Evolutionary conservation across 2,113 vertebrate species (phyloP), one percentile per base, ranked within the genome.

Genomic region (Peromyscus leucopus): DNA sequence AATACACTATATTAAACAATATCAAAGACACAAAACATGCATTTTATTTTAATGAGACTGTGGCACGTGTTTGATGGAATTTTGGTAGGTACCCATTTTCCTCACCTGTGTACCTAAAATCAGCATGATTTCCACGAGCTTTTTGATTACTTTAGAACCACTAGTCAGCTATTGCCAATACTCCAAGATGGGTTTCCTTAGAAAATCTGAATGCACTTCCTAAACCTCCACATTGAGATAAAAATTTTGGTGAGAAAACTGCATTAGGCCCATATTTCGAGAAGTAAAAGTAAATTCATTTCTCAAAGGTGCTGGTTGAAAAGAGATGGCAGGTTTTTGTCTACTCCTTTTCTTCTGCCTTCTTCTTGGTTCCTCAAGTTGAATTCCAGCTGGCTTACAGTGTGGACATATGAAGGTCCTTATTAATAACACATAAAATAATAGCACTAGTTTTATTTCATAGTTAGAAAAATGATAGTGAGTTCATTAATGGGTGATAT

Each of bases 401-500:
- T 24, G 11, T 91, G 7, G 9, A 42, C 46, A 80, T 89, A 61
- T 96, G 63, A 79, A 94, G 72, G 84, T 51, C 88, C 85, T 94
- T 91, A 86, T 95, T 94, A 75, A 93, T 95, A 95, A 48, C 55
- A 93, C 63, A 91, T n/a, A 65, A 63, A 75, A 74, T 51, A 82
- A 42, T 94, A 95, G 88, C 3, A 90, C 11, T 61, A 12, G 13
- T 91, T 93, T 90, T 96, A 95, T 90, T 21, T 93, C 74, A 93
- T n/a, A 74, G 78, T 69, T 97, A 95, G 89, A 72, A 91, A 91
- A 94, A 92, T 71, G 0, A 46, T 96, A 42, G 9, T 59, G 19
- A 92, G 28, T 97, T 97, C 93, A 96, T 93, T 96, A 7, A 65
- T 96, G 17, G 17, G 42, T 92, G 26, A 96, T 86, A 96, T 96